These are phyloP conservation scores for Helobdella robusta DNA, from an alignment of 2,888 invertebrate species.

Conservation along the genomic window DNA sequence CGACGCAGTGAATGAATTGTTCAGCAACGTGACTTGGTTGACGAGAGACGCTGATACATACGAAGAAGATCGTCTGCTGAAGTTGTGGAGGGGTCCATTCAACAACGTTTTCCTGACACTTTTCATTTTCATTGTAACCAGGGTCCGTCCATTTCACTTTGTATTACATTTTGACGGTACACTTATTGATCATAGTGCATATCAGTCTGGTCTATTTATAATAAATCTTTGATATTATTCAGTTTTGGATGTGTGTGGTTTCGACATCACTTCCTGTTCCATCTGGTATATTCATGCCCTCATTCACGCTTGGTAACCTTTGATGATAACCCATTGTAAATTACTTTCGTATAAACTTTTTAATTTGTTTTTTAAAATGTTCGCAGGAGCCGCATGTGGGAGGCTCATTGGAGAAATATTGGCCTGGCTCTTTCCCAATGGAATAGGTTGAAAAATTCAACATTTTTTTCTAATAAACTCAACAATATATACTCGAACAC, in stretches of 20 bases:
- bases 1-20: conserved; percentile 65
- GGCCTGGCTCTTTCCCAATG: conserved; percentile 82
- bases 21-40: conserved; percentile 89
- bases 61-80: conserved; percentile 70
- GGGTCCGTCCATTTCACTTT: no score
- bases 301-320: conserved; percentile 78
- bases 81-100: conserved; percentile 72
- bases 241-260: conserved; percentile 54
- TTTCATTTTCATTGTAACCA: conserved; percentile 70
- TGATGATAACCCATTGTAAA: no score
- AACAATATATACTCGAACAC: no score
- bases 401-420: conserved; percentile 83
- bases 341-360: no score
- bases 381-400: conserved; percentile 72
- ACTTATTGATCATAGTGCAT: no score
- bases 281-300: conserved; percentile 94
- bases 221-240: no score
- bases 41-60: conserved; percentile 60
- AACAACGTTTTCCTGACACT: conserved; percentile 78
- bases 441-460: no score
- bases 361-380: no score
- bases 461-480: no score
- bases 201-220: no score
- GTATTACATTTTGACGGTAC: no score
- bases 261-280: conserved; percentile 94